phyloP scores from a whole-genome alignment of 2,797 vertebrate genomes.

The Botia kubotai region DNA sequence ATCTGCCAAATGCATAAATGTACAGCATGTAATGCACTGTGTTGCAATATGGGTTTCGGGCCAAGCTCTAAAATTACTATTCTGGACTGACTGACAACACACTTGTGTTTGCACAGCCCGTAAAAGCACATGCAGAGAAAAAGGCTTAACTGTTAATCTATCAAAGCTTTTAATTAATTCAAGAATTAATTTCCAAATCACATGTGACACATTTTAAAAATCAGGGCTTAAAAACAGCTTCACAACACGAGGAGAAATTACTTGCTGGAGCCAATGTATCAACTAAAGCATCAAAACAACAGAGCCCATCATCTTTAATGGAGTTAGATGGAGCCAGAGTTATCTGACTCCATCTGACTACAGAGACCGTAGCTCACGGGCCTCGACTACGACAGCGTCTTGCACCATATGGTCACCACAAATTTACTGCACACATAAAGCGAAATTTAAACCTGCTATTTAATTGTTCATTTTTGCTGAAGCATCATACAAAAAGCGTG shows the following conservation, averaged over 20 bases:
- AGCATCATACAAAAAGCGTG: too few relatives aligned
- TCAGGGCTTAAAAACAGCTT: slow-evolving; percentile 5
- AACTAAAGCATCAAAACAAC: slow-evolving; percentile 1
- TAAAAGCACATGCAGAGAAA: slow-evolving; percentile 25
- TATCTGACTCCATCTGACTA: slow-evolving; percentile 9
- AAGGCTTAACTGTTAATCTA: slow-evolving; percentile 31
- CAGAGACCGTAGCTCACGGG: not conserved
- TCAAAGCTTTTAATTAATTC: slow-evolving; percentile 16
- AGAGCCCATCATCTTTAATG: not conserved
- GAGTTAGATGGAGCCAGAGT: slow-evolving; percentile 18
- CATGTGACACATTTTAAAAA: not conserved
- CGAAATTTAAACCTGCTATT: not conserved
- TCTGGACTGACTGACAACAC: not conserved
- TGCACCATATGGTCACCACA: slow-evolving; percentile 30
- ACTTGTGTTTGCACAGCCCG: not conserved
- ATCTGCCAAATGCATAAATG: not conserved
- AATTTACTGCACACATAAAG: slow-evolving; percentile 8
- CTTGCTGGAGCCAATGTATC: slow-evolving; percentile 3
- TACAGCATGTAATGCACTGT: not conserved
- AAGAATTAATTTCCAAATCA: slow-evolving; percentile 8
- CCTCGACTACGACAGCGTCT: slow-evolving; percentile 10
- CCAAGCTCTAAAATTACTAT: not conserved
- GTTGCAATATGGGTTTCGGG: slow-evolving; percentile 2
- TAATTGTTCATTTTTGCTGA: too few relatives aligned
- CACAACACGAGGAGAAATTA: not conserved